phyloP scores from a whole-genome alignment of 2,888 invertebrate species.

The Synergus gifuensis region DNA sequence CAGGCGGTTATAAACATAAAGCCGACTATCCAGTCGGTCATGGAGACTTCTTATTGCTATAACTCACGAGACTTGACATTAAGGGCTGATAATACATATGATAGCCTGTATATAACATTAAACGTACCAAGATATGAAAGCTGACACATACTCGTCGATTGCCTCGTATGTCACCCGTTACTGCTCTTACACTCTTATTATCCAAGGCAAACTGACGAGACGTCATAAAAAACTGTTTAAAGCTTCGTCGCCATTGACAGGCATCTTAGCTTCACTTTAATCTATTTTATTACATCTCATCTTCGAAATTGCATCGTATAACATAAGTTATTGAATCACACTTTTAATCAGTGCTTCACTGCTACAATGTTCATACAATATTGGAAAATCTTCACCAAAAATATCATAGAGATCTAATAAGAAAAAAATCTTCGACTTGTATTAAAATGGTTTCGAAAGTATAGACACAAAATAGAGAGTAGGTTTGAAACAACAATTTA shows the following conservation, averaged over 20 bases:
- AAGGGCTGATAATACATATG: constrained; percentile 62
- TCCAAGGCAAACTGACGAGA: constrained; percentile 18
- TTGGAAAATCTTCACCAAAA: constrained; percentile 13
- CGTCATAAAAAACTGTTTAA: constrained; percentile 33
- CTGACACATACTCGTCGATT: constrained; percentile 45
- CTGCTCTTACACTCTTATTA: constrained; percentile 1
- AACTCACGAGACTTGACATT: constrained; percentile 61
- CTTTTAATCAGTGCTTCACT: constrained; percentile 31
- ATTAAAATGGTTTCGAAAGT: no score
- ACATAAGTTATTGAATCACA: constrained; percentile 26
- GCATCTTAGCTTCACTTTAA: constrained; percentile 32
- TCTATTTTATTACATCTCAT: constrained; percentile 29
- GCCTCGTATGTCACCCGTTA: constrained; percentile 11
- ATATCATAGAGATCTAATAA: neutral
- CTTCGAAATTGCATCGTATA: constrained; percentile 29
- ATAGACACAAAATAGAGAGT: no score
- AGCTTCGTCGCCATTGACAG: constrained; percentile 30
- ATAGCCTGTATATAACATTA: constrained; percentile 61
- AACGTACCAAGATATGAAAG: constrained; percentile 55
- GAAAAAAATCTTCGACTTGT: neutral
- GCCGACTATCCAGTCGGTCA: constrained; percentile 49
- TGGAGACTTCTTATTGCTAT: constrained; percentile 57
- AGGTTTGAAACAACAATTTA: no score
- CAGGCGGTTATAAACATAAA: constrained; percentile 55
- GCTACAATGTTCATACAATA: constrained; percentile 17